phyloP scores from a whole-genome alignment of 2,888 invertebrate species.

The Tinea semifulvella region DNA sequence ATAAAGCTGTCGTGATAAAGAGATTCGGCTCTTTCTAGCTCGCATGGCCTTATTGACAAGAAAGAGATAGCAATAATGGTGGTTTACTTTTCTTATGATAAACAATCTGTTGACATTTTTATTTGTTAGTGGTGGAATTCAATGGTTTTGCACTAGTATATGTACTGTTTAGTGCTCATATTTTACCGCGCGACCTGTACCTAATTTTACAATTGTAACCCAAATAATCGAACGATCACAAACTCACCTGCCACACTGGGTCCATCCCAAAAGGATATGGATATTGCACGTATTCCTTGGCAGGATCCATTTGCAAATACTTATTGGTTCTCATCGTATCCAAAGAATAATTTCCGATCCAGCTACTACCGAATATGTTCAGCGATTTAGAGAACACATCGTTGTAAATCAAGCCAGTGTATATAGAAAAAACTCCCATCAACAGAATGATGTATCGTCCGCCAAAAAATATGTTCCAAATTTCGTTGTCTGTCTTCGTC shows the following conservation, averaged over 20 bases:
- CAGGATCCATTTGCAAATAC: conserved; percentile 55
- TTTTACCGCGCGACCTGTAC: too few relatives aligned
- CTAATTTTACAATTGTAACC: too few relatives aligned
- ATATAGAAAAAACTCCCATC: conserved; percentile 79
- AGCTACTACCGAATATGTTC: conserved; percentile 74
- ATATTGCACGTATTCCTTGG: conserved; percentile 37
- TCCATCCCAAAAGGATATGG: conserved; percentile 78
- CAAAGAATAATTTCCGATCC: conserved; percentile 55
- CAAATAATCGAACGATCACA: too few relatives aligned
- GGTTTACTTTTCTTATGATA: too few relatives aligned
- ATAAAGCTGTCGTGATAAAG: too few relatives aligned
- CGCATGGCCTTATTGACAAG: too few relatives aligned
- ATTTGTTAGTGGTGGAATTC: too few relatives aligned
- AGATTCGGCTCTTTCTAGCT: too few relatives aligned
- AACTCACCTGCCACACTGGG: conserved; percentile 73
- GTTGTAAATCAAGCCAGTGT: conserved; percentile 79
- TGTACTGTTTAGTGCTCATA: too few relatives aligned
- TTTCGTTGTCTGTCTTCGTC: conserved; percentile 66
- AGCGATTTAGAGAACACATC: conserved; percentile 77
- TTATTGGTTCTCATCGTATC: conserved; percentile 31
- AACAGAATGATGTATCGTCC: conserved; percentile 78
- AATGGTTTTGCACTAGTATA: too few relatives aligned
- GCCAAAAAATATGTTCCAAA: conserved; percentile 76
- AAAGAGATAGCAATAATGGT: too few relatives aligned
- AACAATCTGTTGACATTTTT: too few relatives aligned